Evolutionary conservation across 2,113 vertebrate species (phyloP), one percentile per base, ranked within the genome.

Genomic region (Cygnus buccinator): DNA sequence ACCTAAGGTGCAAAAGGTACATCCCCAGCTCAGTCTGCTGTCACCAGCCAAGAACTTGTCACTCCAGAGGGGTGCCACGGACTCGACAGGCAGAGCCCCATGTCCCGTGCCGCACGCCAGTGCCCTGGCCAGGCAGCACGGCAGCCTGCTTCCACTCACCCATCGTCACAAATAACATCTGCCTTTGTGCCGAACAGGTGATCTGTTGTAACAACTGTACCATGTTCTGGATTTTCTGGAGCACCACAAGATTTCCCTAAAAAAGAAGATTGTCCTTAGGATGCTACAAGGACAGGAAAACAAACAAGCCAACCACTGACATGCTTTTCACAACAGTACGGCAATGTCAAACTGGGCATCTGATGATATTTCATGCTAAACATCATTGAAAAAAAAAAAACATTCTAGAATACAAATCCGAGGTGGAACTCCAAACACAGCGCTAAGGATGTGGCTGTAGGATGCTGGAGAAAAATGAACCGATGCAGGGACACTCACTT

Each of bases 221-320:
- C 97, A 0, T 98, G 96, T 6, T 58, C 89, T 85, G 97, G 91
- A 22, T 96, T 90, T 86, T 93, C 74, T 50, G 97, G 98, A 67
- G 96, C 26, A 21, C 88, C 84, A 28, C 98, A 98, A 11, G 88
- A 91, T 85, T 79, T 98, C 76, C 33, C 98, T 98, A 28, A 35
- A 55, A 71, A 95, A 26, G 5, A 19, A 95, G 39, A 63, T 44
- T 35, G 25, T 55, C 28, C 55, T 96, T 28, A 94, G 58, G 55
- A 29, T 1, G 1, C 10, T 14, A 2, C 6, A 17, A 91, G 55
- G 71, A 13, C 2, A 57, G 26, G 15, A 4, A 29, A 41, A 31
- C 1, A 18, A 41, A 41, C 12, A 29, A 39, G 23, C 22, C 23
- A 41, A 5, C 7, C 62, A 18, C 22, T 12, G 35, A 3, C 1